Conservation (phyloP, 2,888 invertebrate species). For the Aleiodes alternator region DNA sequence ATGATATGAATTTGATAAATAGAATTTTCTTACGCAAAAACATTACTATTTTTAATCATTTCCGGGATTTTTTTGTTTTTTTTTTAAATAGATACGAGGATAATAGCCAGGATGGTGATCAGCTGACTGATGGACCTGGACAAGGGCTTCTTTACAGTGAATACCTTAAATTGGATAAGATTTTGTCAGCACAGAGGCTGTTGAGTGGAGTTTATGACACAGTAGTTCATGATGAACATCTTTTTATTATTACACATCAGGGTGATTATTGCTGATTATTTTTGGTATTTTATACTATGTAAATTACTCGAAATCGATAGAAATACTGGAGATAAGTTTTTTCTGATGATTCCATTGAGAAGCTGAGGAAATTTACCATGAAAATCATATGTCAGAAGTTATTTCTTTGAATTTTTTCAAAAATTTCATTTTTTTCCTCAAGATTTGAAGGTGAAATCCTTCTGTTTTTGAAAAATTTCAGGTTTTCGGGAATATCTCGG, state of each 20-base stretch:
- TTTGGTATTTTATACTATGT: too few species aligned
- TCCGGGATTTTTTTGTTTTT: too few species aligned
- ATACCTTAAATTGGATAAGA: slow-evolving; percentile 92
- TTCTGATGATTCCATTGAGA: too few species aligned
- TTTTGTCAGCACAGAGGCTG: slow-evolving; percentile 88
- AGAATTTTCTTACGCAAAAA: not conserved
- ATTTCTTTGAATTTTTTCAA: too few species aligned
- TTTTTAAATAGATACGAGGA: slow-evolving; percentile 59
- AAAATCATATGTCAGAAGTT: too few species aligned
- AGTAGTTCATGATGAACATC: slow-evolving; percentile 95
- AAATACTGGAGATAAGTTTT: too few species aligned
- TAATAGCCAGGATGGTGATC: slow-evolving; percentile 76
- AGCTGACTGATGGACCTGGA: slow-evolving; percentile 82
- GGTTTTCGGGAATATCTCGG: too few species aligned
- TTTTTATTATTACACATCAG: slow-evolving; percentile 98
- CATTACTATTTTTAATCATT: not conserved
- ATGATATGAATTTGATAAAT: not conserved
- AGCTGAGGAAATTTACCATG: too few species aligned
- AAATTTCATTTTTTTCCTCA: too few species aligned
- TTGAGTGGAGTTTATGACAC: slow-evolving; percentile 83
- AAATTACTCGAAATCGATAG: too few species aligned
- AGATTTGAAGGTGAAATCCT: too few species aligned
- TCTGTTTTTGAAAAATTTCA: too few species aligned
- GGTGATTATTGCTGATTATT: slow-evolving; percentile 77
- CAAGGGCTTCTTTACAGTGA: slow-evolving; percentile 92